Evolutionary conservation across 2,797 vertebrate species (phyloP), one percentile per base, ranked within the genome.

Genomic region (Silurus lanzhouensis): DNA sequence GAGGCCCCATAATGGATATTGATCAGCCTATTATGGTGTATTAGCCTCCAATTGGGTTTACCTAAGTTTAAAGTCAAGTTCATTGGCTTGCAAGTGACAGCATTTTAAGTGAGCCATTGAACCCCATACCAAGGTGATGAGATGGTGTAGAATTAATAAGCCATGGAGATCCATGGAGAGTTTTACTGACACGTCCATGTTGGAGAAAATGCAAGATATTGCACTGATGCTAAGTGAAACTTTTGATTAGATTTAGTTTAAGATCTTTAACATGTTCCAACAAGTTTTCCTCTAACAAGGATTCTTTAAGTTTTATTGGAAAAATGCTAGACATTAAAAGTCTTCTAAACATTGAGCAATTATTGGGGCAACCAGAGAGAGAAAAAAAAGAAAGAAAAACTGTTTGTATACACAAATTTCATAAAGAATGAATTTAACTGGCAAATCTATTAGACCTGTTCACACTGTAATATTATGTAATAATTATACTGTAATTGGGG

Each of bases 41-140:
- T 93, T 92, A 92, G 88, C 87, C 89, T 91, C 88, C 89, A 91
- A 92, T 85, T 91, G 89, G 92, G 93, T 93, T 92, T 92, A 88
- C 89, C 89, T 90, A 92, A 92, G 87, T 94, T 93, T 93, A 90
- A 90, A 92, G 90, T 91, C 90, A 93, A 93, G 91, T 93, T 92
- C 87, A 92, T 89, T 92, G 91, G 85, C 86, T 92, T 86, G 83
- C 87, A 91, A 91, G 87, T 93, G 91, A 90, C 88, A 89, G 87
- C 86, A 84, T 76, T 86, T 90, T 90, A 91, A 92, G 85, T 90
- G 86, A 92, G 87, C 91, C 46, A 76, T 92, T 88, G 86, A 87
- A 86, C 85, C 88, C 82, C 87, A 88, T 76, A 90, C 78, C n/a
- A 72, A 72, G 38, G 72, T 15, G 9, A 61, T 61, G 74, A 83